Percentiles rank a stretch among this genome's conserved stretches.
These are phyloP conservation scores for Tridacna gigas DNA, from an alignment of 2,888 invertebrate species.

Conservation along the genomic window DNA sequence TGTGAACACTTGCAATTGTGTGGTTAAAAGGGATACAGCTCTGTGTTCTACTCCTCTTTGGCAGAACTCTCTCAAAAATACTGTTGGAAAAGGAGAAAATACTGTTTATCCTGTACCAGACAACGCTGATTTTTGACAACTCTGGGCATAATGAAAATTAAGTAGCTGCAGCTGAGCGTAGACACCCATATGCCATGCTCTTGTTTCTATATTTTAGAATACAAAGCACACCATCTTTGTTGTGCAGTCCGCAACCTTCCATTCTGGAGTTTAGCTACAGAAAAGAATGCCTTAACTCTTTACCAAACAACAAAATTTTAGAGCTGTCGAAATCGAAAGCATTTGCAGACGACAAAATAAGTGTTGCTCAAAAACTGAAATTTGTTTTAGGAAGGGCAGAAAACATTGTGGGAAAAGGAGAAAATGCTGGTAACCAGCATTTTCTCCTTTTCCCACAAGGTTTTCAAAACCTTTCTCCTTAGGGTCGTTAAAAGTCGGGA, in stretches of 20 bases:
- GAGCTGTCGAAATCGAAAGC: neutral
- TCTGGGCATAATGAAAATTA: too few species aligned
- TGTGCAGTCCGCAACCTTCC: too few species aligned
- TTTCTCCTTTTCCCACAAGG: neutral
- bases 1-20: too few species aligned
- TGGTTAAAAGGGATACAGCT: too few species aligned
- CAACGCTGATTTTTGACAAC: too few species aligned
- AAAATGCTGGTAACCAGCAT: neutral
- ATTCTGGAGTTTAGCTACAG: too few species aligned
- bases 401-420: neutral
- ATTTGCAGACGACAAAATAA: neutral
- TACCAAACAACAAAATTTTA: neutral
- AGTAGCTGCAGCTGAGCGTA: too few species aligned
- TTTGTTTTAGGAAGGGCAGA: neutral
- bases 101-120: neutral
- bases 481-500: neutral
- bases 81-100: neutral
- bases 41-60: neutral
- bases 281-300: neutral
- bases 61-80: neutral
- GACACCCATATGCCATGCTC: too few species aligned
- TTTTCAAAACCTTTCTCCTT: neutral
- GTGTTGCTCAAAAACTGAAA: neutral
- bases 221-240: too few species aligned
- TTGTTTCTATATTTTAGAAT: too few species aligned